Conservation (phyloP, 2,888 invertebrate species). For the Xestia ashworthii region DNA sequence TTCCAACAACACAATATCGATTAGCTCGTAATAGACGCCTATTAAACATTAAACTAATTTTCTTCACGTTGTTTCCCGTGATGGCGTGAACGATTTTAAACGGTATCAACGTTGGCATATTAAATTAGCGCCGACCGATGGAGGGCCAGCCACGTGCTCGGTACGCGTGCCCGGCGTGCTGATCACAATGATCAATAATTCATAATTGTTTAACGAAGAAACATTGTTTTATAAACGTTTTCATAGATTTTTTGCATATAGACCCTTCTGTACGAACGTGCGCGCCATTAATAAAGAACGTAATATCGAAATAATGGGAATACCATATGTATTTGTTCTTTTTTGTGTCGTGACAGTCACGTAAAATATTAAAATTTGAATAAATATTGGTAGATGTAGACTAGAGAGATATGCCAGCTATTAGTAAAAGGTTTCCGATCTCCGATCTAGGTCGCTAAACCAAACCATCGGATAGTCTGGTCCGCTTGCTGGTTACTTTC, state of each 20-base stretch:
- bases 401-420: not conserved
- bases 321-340: not conserved
- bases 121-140: conserved; percentile 48
- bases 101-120: conserved; percentile 60
- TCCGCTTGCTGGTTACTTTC: conserved; percentile 3
- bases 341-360: conserved; percentile 10
- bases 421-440: conserved; percentile 31
- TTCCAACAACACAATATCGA: conserved; percentile 23
- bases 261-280: not conserved
- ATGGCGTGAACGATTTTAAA: conserved; percentile 63
- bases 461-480: not conserved
- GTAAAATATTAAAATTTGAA: conserved; percentile 33
- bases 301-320: conserved; percentile 14
- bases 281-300: conserved; percentile 16
- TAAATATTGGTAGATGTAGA: conserved; percentile 10
- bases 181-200: conserved; percentile 56
- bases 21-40: conserved; percentile 41
- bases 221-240: conserved; percentile 38
- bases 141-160: conserved; percentile 52
- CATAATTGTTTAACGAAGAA: conserved; percentile 47
- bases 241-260: conserved; percentile 15
- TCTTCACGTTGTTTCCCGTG: conserved; percentile 39
- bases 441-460: conserved; percentile 12
- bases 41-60: conserved; percentile 45
- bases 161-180: conserved; percentile 48